Percentiles rank a stretch among this genome's conserved stretches.
Evolutionary conservation across 2,113 vertebrate genomes (phyloP).

Genomic region (Mungos mungo): DNA sequence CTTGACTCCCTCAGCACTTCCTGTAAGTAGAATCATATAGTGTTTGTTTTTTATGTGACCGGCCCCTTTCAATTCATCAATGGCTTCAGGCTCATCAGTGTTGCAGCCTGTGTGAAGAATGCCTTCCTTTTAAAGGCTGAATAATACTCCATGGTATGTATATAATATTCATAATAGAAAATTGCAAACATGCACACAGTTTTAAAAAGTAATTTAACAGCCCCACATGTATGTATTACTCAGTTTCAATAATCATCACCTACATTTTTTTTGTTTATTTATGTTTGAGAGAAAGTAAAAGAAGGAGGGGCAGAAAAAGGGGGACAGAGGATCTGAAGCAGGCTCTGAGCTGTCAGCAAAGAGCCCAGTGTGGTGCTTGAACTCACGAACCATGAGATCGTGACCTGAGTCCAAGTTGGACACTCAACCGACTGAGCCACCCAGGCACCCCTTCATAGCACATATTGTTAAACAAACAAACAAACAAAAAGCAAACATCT

Average conservation of each 20-base stretch:
- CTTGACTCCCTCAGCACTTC: too few species aligned
- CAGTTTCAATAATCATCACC: not conserved
- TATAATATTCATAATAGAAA: not conserved
- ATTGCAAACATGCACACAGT: not conserved
- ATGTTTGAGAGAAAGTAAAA: too few species aligned
- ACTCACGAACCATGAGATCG: too few species aligned
- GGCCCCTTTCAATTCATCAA: not conserved
- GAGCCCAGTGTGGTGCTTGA: too few species aligned
- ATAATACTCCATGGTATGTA: not conserved
- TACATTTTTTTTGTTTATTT: not conserved
- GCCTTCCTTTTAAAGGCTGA: not conserved
- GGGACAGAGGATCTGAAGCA: too few species aligned
- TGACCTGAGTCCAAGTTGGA: too few species aligned
- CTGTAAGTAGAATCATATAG: not conserved
- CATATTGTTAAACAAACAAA: not conserved
- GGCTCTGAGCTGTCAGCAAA: too few species aligned
- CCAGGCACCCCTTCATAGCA: not conserved
- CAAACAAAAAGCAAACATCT: not conserved
- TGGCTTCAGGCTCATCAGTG: not conserved
- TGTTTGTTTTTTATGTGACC: not conserved
- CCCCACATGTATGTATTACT: not conserved
- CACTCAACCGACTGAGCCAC: too few species aligned
- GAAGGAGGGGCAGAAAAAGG: too few species aligned
- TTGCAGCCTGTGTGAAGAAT: too few species aligned
- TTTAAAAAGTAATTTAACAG: not conserved